Evolutionary conservation across 2,888 invertebrate genomes (phyloP).

Genomic region (Strigamia maritima): DNA sequence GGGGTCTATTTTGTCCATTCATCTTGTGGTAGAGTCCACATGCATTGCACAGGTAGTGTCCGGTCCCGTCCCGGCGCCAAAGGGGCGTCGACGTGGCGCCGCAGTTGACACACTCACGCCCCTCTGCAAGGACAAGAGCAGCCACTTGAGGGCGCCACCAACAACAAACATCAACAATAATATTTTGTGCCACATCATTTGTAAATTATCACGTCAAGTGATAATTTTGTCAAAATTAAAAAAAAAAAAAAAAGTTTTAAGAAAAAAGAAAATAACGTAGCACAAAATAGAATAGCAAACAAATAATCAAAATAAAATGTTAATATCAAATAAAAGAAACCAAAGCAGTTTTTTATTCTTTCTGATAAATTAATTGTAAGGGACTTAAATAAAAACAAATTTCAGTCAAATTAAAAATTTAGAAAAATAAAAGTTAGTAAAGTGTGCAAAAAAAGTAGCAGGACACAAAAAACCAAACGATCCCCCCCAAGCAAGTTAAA

Average conservation of each 20-base stretch:
- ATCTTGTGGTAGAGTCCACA: slow-evolving; percentile 99
- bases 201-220: not conserved
- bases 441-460: slow-evolving; percentile 9
- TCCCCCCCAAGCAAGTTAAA: not conserved
- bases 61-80: slow-evolving; percentile 97
- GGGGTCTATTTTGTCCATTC: slow-evolving; percentile 98
- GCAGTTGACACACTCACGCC: slow-evolving; percentile 98
- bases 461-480: not conserved
- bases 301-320: not conserved
- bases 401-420: not conserved
- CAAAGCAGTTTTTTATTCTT: not conserved
- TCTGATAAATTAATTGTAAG: too few relatives aligned
- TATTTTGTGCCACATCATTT: slow-evolving; percentile 16
- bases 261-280: not conserved
- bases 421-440: not conserved
- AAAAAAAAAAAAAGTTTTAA: not conserved
- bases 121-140: slow-evolving; percentile 62
- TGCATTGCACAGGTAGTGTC: slow-evolving; percentile 92
- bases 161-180: slow-evolving; percentile 8
- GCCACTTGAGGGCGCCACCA: slow-evolving; percentile 23
- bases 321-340: not conserved
- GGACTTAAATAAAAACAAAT: not conserved
- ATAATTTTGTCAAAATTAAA: not conserved
- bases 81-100: slow-evolving; percentile 97
- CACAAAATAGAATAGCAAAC: not conserved